Evolutionary conservation across 37 sponge, comb jelly and placozoan genomes (phyloP), one percentile per base, ranked within the genome.

Genomic region (Spongia lamella): DNA sequence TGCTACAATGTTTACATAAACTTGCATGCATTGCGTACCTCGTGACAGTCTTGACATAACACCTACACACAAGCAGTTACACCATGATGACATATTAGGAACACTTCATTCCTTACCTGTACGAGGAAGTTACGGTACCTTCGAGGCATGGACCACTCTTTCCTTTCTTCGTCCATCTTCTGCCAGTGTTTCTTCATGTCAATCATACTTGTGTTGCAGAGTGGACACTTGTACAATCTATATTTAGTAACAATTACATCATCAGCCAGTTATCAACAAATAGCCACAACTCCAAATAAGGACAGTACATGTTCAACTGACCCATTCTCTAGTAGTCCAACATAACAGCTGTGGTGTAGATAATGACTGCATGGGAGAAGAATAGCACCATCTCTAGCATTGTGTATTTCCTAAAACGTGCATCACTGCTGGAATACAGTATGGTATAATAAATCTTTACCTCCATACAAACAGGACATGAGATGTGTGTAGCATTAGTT

Each of bases 191-290:
- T 2, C n/a, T 35, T 55, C 90, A 90, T 84, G 77, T 90, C 78
- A 0, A 43, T 35, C 15, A 90, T 13, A 56, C 90, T 90, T 17
- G 63, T 79, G 43, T 84, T 73, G 59, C 90, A 90, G 68, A 56
- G 77, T 33, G 90, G 90, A 56, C 90, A 90, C 72, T 76, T 81
- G 71, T 90, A 90, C 72, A 80, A 20, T 19, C 90, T 89, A 25
- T 7, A 68, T 0, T 17, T 26, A 30, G 5, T 13, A 13, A 43
- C 47, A 43, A 9, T 43, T 13, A 43, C n/a, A n/a, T n/a, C n/a
- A n/a, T n/a, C n/a, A n/a, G n/a, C n/a, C n/a, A n/a, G n/a, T n/a
- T n/a, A n/a, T n/a, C n/a, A n/a, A n/a, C n/a, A n/a, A n/a, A n/a
- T n/a, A n/a, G n/a, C n/a, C n/a, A n/a, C n/a, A n/a, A n/a, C n/a